phyloP scores from a whole-genome alignment of 2,797 vertebrate species.

The Paratrypauchen microcephalus region DNA sequence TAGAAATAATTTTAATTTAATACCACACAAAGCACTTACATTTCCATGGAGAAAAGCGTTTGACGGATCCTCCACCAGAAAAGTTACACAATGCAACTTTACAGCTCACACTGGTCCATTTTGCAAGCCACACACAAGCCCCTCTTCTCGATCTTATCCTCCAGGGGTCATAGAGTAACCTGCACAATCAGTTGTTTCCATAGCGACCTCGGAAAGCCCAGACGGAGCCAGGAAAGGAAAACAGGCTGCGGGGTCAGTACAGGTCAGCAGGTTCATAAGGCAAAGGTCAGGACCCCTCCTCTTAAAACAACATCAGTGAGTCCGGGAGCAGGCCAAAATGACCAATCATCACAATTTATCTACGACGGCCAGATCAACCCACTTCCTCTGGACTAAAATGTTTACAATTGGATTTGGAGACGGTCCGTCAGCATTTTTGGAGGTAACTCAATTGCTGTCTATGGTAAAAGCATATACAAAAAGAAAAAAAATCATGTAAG shows the following conservation, averaged over 20 bases:
- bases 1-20: too few species aligned
- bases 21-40: too few species aligned
- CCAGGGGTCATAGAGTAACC: slow-evolving; percentile 35
- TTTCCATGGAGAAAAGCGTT: too few species aligned
- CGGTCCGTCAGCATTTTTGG: slow-evolving; percentile 1
- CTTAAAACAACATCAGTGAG: neutral
- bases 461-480: neutral
- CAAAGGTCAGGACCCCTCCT: slow-evolving; percentile 11
- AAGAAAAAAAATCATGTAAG: neutral
- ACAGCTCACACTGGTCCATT: too few species aligned
- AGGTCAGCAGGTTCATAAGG: slow-evolving; percentile 33
- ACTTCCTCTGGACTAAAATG: slow-evolving; percentile 7
- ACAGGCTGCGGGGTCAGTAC: slow-evolving; percentile 17
- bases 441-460: neutral
- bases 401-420: slow-evolving; percentile 3
- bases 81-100: too few species aligned
- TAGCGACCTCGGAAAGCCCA: slow-evolving; percentile 49
- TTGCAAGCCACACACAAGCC: too few species aligned
- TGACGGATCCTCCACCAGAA: too few species aligned
- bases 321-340: neutral
- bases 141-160: too few species aligned
- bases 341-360: neutral
- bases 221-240: slow-evolving; percentile 21
- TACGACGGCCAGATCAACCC: neutral
- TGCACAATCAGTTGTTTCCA: slow-evolving; percentile 35